These are phyloP conservation scores for Sprattus sprattus DNA, from an alignment of 2,113 vertebrate species.

Conservation along the genomic window DNA sequence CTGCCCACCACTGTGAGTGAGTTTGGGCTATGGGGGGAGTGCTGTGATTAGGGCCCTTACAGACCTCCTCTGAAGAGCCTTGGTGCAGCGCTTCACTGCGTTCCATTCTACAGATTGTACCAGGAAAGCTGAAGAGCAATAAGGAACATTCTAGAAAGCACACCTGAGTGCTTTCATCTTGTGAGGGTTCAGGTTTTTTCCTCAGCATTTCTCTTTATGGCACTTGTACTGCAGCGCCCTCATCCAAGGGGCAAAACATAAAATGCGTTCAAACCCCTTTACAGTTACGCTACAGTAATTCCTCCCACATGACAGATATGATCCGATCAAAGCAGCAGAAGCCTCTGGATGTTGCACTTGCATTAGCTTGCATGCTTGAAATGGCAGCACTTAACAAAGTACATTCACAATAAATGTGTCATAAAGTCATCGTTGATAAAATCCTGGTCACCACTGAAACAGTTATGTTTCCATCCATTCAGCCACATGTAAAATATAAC, in stretches of 20 bases:
- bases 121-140: not conserved
- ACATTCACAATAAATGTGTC: conserved; percentile 29
- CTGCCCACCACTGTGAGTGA: not conserved
- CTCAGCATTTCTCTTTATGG: not conserved
- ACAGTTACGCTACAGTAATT: not conserved
- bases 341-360: conserved; percentile 26
- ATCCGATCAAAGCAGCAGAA: conserved; percentile 32
- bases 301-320: not conserved
- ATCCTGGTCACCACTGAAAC: not conserved
- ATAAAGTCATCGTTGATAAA: not conserved
- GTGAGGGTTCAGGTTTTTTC: not conserved
- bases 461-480: not conserved
- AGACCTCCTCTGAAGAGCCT: not conserved
- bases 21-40: not conserved
- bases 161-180: not conserved
- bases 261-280: not conserved
- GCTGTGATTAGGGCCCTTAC: not conserved
- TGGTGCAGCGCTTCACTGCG: not conserved
- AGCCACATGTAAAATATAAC: conserved; percentile 1
- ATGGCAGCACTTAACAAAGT: conserved; percentile 23
- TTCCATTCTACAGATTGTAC: not conserved
- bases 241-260: not conserved
- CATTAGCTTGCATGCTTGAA: conserved; percentile 31
- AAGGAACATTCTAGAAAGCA: conserved; percentile 2
- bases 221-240: not conserved